phyloP scores from a whole-genome alignment of 2,888 invertebrate genomes.

The Cephus runcator region DNA sequence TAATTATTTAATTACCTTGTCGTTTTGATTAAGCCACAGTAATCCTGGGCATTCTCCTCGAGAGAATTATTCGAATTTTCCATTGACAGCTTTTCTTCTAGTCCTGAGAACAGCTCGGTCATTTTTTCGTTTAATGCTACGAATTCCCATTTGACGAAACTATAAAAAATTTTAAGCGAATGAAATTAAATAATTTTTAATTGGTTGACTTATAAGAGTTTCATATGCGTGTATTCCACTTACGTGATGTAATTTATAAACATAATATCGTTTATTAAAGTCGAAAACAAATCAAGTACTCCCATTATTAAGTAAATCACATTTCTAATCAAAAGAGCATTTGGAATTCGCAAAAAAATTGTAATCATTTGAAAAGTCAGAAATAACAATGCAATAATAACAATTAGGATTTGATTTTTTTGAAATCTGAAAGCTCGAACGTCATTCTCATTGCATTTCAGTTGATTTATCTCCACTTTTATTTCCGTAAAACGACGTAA shows the following conservation, averaged over 20 bases:
- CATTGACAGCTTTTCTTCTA: not conserved
- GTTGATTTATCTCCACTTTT: not conserved
- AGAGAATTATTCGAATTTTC: not conserved
- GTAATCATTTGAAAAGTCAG: not conserved
- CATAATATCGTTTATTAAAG: slow-evolving; percentile 3
- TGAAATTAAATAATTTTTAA: not conserved
- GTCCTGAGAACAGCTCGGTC: not conserved
- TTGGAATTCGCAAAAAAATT: accelerated
- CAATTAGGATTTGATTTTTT: not conserved
- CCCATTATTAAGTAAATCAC: accelerated
- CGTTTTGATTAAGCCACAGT: not conserved
- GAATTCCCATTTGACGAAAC: not conserved
- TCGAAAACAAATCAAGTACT: accelerated
- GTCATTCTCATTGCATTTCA: not conserved
- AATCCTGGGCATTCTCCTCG: not conserved
- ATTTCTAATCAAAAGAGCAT: accelerated
- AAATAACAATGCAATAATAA: not conserved
- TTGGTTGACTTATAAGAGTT: not conserved
- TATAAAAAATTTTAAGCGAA: not conserved
- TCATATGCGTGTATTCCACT: slow-evolving; percentile 3
- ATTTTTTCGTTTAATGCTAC: not conserved
- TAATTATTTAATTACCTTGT: not conserved
- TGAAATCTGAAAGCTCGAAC: not conserved
- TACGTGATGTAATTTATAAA: slow-evolving; percentile 14
- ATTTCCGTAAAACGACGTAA: not conserved